A percentile compares a stretch with the other conserved stretches of the same genome.
phyloP scores from a whole-genome alignment of 2,888 invertebrate species.

The Willowsia nigromaculata region DNA sequence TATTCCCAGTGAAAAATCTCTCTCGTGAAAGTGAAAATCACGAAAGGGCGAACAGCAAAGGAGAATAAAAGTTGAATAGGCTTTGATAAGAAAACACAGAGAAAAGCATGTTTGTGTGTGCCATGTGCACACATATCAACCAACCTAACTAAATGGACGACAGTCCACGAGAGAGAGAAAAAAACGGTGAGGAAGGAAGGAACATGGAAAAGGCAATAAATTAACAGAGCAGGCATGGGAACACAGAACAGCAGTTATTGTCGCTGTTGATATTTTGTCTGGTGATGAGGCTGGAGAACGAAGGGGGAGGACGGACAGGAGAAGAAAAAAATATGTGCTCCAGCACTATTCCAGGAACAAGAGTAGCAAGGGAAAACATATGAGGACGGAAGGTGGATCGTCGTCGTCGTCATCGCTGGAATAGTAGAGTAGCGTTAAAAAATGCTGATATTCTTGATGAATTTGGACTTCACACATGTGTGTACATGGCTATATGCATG shows the following conservation, averaged over 20 bases:
- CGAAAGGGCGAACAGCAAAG: neutral
- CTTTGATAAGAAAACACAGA: neutral
- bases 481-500: neutral
- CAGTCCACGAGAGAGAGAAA: neutral
- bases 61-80: neutral
- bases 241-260: neutral
- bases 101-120: neutral
- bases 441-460: neutral
- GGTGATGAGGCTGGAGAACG: neutral
- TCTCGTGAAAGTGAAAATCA: constrained; percentile 7
- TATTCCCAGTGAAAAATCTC: no score
- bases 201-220: constrained; percentile 16
- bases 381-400: neutral
- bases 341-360: neutral
- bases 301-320: neutral
- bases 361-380: neutral
- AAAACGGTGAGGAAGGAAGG: neutral
- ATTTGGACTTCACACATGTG: neutral
- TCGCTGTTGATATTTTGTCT: neutral
- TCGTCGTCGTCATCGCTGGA: neutral
- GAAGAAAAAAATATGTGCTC: neutral
- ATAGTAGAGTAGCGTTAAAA: neutral
- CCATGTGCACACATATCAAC: neutral
- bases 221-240: neutral
- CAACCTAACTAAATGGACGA: neutral